Conservation (phyloP, 2,888 invertebrate genomes). For the Lottia gigantea region DNA sequence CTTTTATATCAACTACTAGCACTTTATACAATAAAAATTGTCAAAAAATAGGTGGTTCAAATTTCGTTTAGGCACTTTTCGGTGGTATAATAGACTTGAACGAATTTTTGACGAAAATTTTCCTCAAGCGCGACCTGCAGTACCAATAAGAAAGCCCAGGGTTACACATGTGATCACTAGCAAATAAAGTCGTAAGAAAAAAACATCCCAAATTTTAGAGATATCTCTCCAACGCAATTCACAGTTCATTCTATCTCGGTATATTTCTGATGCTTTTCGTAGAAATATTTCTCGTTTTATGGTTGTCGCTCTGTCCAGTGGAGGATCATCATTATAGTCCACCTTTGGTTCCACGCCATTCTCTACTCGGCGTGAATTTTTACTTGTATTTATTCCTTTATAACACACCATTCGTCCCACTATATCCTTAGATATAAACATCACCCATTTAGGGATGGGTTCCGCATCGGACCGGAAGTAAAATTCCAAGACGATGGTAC, state of each 20-base stretch:
- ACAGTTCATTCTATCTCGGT: not conserved
- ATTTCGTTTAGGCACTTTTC: too few species aligned
- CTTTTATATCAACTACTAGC: too few species aligned
- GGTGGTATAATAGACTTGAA: too few species aligned
- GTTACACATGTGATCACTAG: not conserved
- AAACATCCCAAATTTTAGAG: not conserved
- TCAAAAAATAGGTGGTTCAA: too few species aligned
- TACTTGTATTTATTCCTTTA: not conserved
- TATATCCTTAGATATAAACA: not conserved
- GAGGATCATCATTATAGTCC: not conserved
- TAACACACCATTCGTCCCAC: not conserved
- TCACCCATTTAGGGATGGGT: conserved; percentile 10
- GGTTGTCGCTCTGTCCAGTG: not conserved
- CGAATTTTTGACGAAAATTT: too few species aligned
- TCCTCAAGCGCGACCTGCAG: too few species aligned
- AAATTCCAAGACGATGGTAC: conserved; percentile 25
- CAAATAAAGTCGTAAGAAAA: not conserved
- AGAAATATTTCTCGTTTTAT: not conserved
- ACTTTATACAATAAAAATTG: too few species aligned
- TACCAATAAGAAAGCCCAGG: not conserved
- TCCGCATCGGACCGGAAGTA: conserved; percentile 20
- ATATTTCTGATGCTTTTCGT: not conserved
- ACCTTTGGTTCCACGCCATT: not conserved
- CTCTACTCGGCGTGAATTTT: too few species aligned
- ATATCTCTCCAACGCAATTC: not conserved